Base-by-base conservation (phyloP, 1,140 invertebrate species). In the Lysiphlebus fabarum region DNA sequence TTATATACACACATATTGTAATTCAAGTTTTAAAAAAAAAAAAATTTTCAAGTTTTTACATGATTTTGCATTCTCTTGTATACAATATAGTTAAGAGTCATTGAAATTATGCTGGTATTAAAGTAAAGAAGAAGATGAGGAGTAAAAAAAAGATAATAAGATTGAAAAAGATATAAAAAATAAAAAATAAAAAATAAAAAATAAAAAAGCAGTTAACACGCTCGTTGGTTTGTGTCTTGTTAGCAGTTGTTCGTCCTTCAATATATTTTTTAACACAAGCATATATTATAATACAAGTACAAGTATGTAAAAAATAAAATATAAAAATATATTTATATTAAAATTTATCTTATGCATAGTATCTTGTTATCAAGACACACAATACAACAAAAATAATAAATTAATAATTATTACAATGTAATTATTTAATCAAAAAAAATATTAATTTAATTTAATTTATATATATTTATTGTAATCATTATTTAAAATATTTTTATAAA, bases 181-280 rank as follows among this genome's bases (percentile, higher is more conserved):
- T 45, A 7, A 48, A 48, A 8, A 48, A 10, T 6, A 33, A 33
- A 6, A n/a, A 7, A 45, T 34, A 48, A 51, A 38, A 51, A 38
- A 38, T 40, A 44, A 56, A 56, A 58, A 61, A 64, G 67, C 69
- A 67, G 67, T 68, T 70, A 70, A 65, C 69, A 64, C 64, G 64
- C 65, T 65, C 63, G 37, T 54, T 14, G 34, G 53, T 42, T 42
- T 53, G 54, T 45, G 36, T 38, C 36, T 44, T 56, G 14, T 43
- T 43, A 11, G 33, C 43, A 38, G 10, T 14, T 53, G 8, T 48
- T 34, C 6, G 26, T n/a, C 4, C 38, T 36, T 38, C 47, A 17
- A 8, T 36, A 26, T 42, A 42, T 49, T 8, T 44, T 40, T 44
- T 10, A 42, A 37, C 34, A 11, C 34, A 36, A 26, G 34, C 44